A percentile compares a stretch with the other conserved stretches of the same genome.
Evolutionary conservation across 2,113 vertebrate genomes (phyloP).

Genomic region (Larimichthys polyactis): DNA sequence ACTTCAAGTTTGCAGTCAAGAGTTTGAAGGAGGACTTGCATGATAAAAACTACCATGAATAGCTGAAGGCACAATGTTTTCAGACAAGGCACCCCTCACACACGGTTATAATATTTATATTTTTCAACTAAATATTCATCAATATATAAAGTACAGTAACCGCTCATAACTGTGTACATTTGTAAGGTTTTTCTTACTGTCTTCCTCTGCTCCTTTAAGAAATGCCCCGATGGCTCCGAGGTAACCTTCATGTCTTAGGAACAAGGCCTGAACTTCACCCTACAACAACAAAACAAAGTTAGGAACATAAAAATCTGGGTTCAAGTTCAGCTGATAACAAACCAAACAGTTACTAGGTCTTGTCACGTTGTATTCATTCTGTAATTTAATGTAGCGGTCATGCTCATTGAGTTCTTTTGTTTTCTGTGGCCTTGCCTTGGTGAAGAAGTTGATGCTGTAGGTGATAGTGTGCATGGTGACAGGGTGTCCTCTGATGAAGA

Average conservation of each 20-base stretch:
- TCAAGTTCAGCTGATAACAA: background rate
- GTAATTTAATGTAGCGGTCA: too few species aligned
- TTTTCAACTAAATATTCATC: background rate
- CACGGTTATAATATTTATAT: background rate
- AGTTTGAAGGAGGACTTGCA: background rate
- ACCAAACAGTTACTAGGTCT: background rate
- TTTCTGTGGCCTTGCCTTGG: constrained; percentile 86
- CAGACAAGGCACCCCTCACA: background rate
- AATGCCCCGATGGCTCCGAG: constrained; percentile 98
- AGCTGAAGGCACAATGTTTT: background rate
- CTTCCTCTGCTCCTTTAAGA: constrained; percentile 97
- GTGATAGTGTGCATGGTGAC: constrained; percentile 99
- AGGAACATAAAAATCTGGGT: background rate
- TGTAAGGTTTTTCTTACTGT: constrained; percentile 89
- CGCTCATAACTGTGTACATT: background rate
- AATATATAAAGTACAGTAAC: too few species aligned
- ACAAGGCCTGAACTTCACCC: constrained; percentile 98
- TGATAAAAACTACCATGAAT: background rate
- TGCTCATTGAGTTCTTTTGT: background rate
- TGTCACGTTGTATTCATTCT: too few species aligned
- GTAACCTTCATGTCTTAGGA: constrained; percentile 98
- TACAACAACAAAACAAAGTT: constrained; percentile 67
- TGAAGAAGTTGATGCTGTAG: constrained; percentile 99
- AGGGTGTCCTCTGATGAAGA: constrained; percentile 97
- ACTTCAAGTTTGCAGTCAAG: background rate